Evolutionary conservation across 2,888 invertebrate species (phyloP).

Genomic region (Trissolcus japonicus): DNA sequence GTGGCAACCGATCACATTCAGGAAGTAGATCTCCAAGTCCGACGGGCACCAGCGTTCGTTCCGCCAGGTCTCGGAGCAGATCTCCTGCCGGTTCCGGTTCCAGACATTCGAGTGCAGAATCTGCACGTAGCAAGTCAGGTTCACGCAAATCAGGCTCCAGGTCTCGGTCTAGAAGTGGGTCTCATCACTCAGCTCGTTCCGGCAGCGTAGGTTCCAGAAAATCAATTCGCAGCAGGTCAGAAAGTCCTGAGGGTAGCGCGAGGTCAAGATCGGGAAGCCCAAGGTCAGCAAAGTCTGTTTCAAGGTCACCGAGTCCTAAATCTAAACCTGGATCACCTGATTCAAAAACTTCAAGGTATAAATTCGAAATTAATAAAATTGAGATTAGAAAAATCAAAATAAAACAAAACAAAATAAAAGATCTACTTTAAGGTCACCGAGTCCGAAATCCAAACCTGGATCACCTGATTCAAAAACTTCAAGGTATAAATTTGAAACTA

Average conservation of each 20-base stretch:
- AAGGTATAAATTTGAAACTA: conserved; percentile 55
- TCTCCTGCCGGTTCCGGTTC: conserved; percentile 66
- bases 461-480: conserved; percentile 64
- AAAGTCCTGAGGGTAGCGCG: conserved; percentile 62
- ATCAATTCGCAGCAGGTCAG: conserved; percentile 65
- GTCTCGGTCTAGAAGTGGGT: conserved; percentile 59
- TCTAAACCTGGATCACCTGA: conserved; percentile 66
- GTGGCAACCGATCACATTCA: conserved; percentile 65
- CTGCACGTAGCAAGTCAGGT: conserved; percentile 64
- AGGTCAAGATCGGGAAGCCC: conserved; percentile 69
- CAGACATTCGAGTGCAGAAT: conserved; percentile 66
- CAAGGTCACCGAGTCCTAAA: conserved; percentile 72
- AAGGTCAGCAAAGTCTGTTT: conserved; percentile 65
- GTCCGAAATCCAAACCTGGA: conserved; percentile 70
- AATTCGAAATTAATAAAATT: not conserved
- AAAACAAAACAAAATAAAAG: too few relatives aligned
- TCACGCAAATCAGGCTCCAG: conserved; percentile 53
- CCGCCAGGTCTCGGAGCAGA: conserved; percentile 64
- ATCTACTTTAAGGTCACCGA: conserved; percentile 69
- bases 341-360: conserved; percentile 65
- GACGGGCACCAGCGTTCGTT: conserved; percentile 59
- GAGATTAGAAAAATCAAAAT: too few relatives aligned
- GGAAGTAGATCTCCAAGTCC: conserved; percentile 58
- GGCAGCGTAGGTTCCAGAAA: conserved; percentile 70
- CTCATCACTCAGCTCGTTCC: conserved; percentile 67